A percentile compares a stretch with the other conserved stretches of the same genome.
phyloP scores from a whole-genome alignment of 37 sponge, comb jelly and placozoan species.

The Ianthella basta region DNA sequence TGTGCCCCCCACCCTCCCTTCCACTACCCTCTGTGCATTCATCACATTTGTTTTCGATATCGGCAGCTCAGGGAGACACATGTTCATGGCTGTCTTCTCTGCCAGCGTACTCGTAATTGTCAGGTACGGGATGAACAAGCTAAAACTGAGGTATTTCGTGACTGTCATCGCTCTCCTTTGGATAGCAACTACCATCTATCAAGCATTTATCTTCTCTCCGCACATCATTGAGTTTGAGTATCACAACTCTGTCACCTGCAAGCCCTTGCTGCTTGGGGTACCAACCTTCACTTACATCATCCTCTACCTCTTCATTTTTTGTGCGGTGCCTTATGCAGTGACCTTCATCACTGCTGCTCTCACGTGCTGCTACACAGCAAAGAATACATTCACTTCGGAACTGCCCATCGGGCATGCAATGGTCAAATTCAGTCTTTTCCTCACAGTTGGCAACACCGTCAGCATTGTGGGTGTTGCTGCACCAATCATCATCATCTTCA shows the following conservation, averaged over 20 bases:
- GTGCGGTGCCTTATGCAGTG: not conserved
- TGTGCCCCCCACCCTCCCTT: no score
- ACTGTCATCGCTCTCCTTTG: no score
- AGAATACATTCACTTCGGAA: not conserved
- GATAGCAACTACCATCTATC: no score
- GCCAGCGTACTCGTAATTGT: no score
- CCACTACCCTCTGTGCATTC: no score
- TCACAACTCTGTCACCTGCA: not conserved
- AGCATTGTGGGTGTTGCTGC: not conserved
- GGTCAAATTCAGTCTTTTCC: conserved; percentile 13
- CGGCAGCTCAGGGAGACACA: no score
- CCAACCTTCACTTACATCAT: not conserved
- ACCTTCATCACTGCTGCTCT: not conserved
- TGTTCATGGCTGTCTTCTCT: no score
- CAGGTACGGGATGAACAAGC: no score
- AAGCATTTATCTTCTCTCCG: not conserved
- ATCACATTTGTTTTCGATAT: no score
- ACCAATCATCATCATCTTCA: not conserved
- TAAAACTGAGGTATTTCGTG: no score
- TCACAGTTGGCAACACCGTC: not conserved
- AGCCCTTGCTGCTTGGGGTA: not conserved
- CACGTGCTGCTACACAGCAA: not conserved
- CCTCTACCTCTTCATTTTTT: not conserved
- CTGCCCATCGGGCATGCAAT: not conserved
- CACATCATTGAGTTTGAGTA: not conserved